Percentiles rank a stretch among this genome's conserved stretches.
Evolutionary conservation across 2,888 invertebrate species (phyloP).

Genomic region (Griposia aprilina): DNA sequence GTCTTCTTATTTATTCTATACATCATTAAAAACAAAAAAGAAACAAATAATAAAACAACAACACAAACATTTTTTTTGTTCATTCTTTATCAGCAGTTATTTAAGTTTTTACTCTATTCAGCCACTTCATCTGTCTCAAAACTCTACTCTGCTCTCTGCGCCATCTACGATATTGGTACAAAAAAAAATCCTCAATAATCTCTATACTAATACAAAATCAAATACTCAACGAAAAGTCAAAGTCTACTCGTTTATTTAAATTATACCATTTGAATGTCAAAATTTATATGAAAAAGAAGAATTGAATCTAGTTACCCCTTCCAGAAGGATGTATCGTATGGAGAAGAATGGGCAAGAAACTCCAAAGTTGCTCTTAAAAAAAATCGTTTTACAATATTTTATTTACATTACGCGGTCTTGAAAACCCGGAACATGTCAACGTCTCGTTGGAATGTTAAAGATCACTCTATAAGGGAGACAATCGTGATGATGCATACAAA

Average conservation of each 20-base stretch:
- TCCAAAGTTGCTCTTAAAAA: background rate
- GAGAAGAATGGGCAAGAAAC: background rate
- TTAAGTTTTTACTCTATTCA: no score
- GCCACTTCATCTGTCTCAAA: no score
- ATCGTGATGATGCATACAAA: conserved; percentile 53
- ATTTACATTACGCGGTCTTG: background rate
- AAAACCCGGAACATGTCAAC: conserved; percentile 15
- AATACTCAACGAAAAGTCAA: background rate
- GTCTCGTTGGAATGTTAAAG: conserved; percentile 24
- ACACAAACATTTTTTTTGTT: no score
- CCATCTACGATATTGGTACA: no score
- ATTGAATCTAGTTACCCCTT: background rate
- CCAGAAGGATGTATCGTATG: background rate
- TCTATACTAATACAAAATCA: background rate
- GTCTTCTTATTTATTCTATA: no score
- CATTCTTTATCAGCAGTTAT: no score
- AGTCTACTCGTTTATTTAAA: background rate
- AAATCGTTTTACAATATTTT: background rate
- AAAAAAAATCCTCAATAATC: no score
- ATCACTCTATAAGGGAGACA: conserved; percentile 38
- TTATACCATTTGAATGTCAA: background rate
- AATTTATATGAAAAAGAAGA: background rate
- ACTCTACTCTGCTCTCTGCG: no score
- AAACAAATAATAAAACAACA: no score
- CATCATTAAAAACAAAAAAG: no score